Conservation (phyloP, 2,113 vertebrate species). For the Myrmecophaga tridactyla region DNA sequence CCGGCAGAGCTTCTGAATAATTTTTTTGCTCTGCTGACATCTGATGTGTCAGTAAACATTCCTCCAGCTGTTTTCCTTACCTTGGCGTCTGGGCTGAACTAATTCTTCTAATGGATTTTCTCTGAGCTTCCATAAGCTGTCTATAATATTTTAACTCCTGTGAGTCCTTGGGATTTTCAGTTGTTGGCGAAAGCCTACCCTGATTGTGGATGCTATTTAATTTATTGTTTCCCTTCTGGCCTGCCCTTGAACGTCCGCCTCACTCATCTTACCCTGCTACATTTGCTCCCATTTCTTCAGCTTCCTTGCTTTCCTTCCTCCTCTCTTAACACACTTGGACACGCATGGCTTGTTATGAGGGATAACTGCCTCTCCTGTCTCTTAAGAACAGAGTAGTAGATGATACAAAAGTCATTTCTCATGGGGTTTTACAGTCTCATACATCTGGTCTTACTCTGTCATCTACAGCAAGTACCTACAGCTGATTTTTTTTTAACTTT, state of each 20-base stretch:
- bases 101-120: slow-evolving; percentile 19
- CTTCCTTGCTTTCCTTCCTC: neutral
- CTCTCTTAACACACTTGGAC: neutral
- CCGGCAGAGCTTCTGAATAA: neutral
- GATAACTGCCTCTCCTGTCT: neutral
- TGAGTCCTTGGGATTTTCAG: neutral
- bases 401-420: neutral
- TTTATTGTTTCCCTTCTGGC: neutral
- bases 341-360: neutral
- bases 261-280: neutral
- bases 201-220: neutral
- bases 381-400: neutral
- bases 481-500: too few relatives aligned
- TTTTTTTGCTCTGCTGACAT: neutral
- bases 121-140: neutral
- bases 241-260: neutral
- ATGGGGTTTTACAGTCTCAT: neutral
- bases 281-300: neutral
- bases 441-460: neutral
- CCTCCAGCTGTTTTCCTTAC: neutral
- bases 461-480: neutral
- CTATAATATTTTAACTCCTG: neutral
- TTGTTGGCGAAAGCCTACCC: neutral
- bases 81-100: neutral
- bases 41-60: neutral